Base-by-base conservation (phyloP, 2,113 vertebrate genomes). In the Pollimyrus isidori region DNA sequence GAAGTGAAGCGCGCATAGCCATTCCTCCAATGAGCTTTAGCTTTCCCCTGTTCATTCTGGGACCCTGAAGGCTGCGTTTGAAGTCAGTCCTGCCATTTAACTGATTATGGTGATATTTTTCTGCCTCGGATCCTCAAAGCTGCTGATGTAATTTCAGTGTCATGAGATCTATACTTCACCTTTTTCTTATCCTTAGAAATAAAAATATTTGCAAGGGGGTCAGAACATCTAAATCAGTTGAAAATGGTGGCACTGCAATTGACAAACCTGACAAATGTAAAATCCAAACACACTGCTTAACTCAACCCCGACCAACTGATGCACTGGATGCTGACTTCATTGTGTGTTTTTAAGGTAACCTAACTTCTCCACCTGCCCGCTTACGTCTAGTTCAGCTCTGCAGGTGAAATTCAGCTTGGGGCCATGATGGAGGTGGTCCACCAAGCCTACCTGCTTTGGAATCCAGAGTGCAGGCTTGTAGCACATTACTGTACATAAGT, bases 11-110 rank as follows among this genome's bases (percentile, higher is more conserved):
- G 15, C 76, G 86, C 69, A 89, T 50, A 89, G 89, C 80, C 45
- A 42, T 87, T 65, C 87, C 87, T 6, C 80, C 30, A 49, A 87
- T 86, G 89, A 89, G 50, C 82, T 89, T 82, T 90, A 90, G 73
- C 48, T 50, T 53, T 82, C 50, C 10, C 50, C 80, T 1, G 39
- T 35, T n/a, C 48, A 69, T 69, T 89, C 89, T 65, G 45, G 0
- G 13, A 23, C 23, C 42, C 10, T 21, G 82, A 26, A 23, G n/a
- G 19, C 39, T 26, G 21, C 53, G 0, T 39, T 62, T 56, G 53
- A 85, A 53, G 35, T 19, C 26, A 30, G 87, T 30, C 19, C 52
- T 65, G 48, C 56, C 17, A 30, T 62, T 88, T 53, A 49, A 13
- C 52, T 52, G 23, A 58, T 88, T 84, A 46, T 48, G 45, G 21